A percentile compares a stretch with the other conserved stretches of the same genome.
Evolutionary conservation across 2,113 vertebrate genomes (phyloP).

Genomic region (Lanius ludovicianus): DNA sequence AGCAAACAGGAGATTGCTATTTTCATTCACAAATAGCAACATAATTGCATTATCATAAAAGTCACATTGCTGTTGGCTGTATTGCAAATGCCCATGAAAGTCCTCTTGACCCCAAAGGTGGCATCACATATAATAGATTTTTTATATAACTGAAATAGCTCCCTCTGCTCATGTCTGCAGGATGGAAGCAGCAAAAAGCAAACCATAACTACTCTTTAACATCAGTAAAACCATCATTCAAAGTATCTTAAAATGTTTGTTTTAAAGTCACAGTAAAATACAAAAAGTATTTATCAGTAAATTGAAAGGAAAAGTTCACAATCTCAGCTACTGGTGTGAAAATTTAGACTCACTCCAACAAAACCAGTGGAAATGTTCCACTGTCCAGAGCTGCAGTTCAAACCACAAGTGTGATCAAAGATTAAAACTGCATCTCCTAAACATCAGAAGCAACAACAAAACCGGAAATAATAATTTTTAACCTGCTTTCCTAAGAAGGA

Average conservation of each 20-base stretch:
- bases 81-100: background rate
- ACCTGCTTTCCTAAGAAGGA: background rate
- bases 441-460: background rate
- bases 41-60: slow-evolving; percentile 25
- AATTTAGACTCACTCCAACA: background rate
- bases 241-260: background rate
- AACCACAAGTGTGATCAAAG: background rate
- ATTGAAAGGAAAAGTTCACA: background rate
- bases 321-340: background rate
- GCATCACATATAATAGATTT: background rate
- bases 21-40: slow-evolving; percentile 7
- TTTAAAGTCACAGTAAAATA: background rate
- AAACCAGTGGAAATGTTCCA: background rate
- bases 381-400: background rate
- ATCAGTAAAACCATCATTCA: background rate
- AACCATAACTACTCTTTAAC: background rate
- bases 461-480: background rate
- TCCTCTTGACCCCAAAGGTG: background rate
- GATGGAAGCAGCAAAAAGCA: background rate
- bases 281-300: background rate
- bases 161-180: background rate
- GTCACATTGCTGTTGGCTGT: background rate
- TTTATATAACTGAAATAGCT: background rate
- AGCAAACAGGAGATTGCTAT: background rate
- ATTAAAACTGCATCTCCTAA: background rate